These are phyloP conservation scores for Hyles vespertilio DNA, from an alignment of 1,140 invertebrate species.

Conservation along the genomic window DNA sequence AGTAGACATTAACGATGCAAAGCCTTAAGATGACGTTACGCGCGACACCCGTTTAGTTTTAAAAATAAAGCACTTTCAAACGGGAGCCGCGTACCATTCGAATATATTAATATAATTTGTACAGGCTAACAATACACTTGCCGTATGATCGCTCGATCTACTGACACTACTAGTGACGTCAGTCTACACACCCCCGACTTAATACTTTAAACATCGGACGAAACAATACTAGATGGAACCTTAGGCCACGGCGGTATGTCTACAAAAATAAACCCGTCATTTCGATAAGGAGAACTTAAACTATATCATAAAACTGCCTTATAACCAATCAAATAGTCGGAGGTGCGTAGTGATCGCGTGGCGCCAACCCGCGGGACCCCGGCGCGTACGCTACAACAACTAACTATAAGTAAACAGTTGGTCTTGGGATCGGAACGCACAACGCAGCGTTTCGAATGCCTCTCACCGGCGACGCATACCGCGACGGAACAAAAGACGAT, in stretches of 20 bases:
- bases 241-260: slow-evolving; percentile 19
- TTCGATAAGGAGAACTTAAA: background rate
- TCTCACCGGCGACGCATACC: too few relatives aligned
- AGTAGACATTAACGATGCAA: too few relatives aligned
- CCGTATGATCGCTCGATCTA: slow-evolving; percentile 14
- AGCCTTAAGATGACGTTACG: slow-evolving; percentile 2
- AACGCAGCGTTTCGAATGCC: too few relatives aligned
- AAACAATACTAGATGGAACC: slow-evolving; percentile 5
- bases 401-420: too few relatives aligned
- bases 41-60: slow-evolving; percentile 27
- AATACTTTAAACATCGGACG: slow-evolving; percentile 20
- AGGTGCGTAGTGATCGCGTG: background rate
- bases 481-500: too few relatives aligned
- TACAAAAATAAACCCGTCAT: slow-evolving; percentile 1
- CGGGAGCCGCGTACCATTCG: slow-evolving; percentile 33
- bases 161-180: slow-evolving; percentile 12
- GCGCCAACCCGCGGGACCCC: too few relatives aligned
- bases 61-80: slow-evolving; percentile 45
- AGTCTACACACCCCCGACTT: slow-evolving; percentile 28
- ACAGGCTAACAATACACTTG: slow-evolving; percentile 36
- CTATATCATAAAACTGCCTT: background rate
- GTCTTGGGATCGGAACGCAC: too few relatives aligned
- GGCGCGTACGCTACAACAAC: too few relatives aligned
- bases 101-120: slow-evolving; percentile 49
- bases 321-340: background rate